Conservation (phyloP, 1,140 invertebrate genomes). For the Drosophila sulfurigaster region DNA sequence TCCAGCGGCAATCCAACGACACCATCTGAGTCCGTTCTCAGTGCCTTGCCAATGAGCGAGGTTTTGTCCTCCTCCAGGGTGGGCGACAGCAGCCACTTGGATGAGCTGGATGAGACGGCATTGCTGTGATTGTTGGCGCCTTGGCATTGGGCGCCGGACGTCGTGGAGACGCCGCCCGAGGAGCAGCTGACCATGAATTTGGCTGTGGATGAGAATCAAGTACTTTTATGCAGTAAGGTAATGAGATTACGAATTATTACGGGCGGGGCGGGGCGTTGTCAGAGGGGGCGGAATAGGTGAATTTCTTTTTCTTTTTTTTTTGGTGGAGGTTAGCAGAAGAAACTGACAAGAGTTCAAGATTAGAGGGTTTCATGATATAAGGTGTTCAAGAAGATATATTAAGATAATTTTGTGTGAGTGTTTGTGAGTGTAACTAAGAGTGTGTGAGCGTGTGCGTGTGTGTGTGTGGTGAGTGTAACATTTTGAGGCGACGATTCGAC, state of each 20-base stretch:
- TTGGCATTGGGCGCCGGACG: conserved; percentile 38
- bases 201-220: conserved; percentile 84
- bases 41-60: conserved; percentile 69
- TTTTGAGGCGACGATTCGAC: not conserved
- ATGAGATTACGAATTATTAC: conserved; percentile 72
- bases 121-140: conserved; percentile 11
- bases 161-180: conserved; percentile 49
- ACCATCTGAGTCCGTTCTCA: conserved; percentile 75
- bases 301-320: not conserved
- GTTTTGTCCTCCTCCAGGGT: conserved; percentile 84
- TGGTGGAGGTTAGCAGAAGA: conserved; percentile 4
- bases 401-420: not conserved
- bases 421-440: not conserved
- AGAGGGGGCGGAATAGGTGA: not conserved
- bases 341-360: conserved; percentile 2
- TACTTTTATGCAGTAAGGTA: conserved; percentile 85
- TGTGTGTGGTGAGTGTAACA: conserved; percentile 5
- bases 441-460: conserved; percentile 3
- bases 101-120: conserved; percentile 72
- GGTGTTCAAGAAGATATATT: not conserved
- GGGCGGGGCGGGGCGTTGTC: conserved; percentile 14
- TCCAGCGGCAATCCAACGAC: conserved; percentile 4
- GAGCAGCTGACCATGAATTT: conserved; percentile 75
- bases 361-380: not conserved
- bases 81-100: conserved; percentile 82